Percentiles rank a stretch among this genome's conserved stretches.
phyloP scores from a whole-genome alignment of 2,888 invertebrate genomes.

The Pantelozetes paolii region DNA sequence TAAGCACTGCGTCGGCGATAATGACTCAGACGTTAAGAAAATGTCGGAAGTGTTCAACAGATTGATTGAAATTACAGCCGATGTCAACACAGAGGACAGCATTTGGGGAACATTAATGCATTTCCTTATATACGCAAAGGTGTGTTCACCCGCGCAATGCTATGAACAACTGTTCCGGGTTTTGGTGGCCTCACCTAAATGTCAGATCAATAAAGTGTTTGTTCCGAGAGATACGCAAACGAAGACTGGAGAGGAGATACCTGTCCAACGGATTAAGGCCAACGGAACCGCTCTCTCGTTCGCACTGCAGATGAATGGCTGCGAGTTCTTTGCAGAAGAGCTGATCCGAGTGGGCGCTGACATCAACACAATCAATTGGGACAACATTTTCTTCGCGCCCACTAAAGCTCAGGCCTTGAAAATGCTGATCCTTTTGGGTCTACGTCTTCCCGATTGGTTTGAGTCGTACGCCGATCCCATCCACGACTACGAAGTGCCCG shows the following conservation, averaged over 20 bases:
- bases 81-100: neutral
- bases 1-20: neutral
- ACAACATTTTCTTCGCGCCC: neutral
- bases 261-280: neutral
- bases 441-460: neutral
- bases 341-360: neutral
- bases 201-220: neutral
- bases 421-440: neutral
- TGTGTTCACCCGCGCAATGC: neutral
- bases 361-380: neutral
- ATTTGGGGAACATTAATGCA: slow-evolving; percentile 8
- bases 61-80: neutral
- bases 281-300: neutral
- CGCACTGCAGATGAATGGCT: neutral
- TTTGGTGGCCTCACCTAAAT: neutral
- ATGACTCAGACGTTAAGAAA: neutral
- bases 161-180: neutral
- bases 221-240: neutral
- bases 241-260: neutral
- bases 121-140: neutral
- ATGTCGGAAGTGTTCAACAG: neutral
- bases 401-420: neutral
- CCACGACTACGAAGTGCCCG: neutral
- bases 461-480: neutral
- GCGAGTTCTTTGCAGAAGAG: neutral